Evolutionary conservation across 2,113 vertebrate genomes (phyloP).

Genomic region (Regulus satrapa): DNA sequence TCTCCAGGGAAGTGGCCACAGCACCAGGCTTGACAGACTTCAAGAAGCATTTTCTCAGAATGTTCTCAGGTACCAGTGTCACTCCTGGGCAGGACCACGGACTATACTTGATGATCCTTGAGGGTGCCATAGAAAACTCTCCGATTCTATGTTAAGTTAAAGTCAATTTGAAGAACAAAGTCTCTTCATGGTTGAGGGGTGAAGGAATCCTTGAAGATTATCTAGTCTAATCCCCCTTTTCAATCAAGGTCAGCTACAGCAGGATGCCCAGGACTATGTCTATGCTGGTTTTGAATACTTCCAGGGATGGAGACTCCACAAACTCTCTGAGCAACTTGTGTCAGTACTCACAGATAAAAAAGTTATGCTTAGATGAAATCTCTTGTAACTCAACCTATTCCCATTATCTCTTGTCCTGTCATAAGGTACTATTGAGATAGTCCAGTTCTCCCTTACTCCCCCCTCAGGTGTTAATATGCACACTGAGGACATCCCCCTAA

Average conservation of each 20-base stretch:
- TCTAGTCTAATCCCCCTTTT: not conserved
- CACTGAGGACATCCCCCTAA: not conserved
- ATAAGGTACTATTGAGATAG: not conserved
- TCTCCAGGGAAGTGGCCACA: not conserved
- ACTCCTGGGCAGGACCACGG: rapidly evolving
- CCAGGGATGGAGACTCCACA: not conserved
- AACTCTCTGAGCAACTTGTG: not conserved
- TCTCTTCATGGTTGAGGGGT: rapidly evolving
- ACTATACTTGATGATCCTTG: not conserved
- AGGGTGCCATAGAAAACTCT: not conserved
- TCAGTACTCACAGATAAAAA: not conserved
- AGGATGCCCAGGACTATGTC: not conserved
- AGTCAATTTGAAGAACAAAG: not conserved
- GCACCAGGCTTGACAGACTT: not conserved
- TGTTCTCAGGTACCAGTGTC: not conserved
- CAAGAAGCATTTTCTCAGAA: not conserved
- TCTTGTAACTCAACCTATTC: not conserved
- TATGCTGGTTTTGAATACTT: not conserved
- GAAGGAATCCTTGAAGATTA: not conserved
- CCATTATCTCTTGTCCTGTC: not conserved
- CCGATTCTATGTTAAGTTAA: not conserved
- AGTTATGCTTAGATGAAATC: not conserved
- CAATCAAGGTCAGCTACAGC: not conserved
- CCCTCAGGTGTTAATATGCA: not conserved
- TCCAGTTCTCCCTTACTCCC: not conserved